Evolutionary conservation across 2,888 invertebrate genomes (phyloP), one percentile per base, ranked within the genome.

Genomic region (Caenorhabditis angaria): DNA sequence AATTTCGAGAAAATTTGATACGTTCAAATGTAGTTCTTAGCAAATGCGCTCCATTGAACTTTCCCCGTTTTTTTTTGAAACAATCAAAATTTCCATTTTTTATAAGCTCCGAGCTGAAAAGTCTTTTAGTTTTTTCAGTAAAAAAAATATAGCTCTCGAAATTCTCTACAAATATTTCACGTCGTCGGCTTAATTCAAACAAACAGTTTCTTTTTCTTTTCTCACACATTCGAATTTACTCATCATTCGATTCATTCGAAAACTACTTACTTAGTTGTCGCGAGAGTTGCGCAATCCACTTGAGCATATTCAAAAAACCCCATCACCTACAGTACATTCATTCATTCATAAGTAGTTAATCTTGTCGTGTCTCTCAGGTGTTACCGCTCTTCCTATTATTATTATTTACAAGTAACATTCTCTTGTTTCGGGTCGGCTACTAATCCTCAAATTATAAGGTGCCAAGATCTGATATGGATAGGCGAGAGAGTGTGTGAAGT

Each of bases 371-470:
- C 41, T 41, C 14, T 41, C 41, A 41, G 41, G 41, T 41, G 41
- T 41, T 41, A 41, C 41, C 41, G 41, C 41, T 41, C 18, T 12
- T 41, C 41, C 41, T 41, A 41, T 41, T 41, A 41, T 41, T 12
- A 12, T 41, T 41, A 41, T 6, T 41, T 18, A 10, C 14, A 41
- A n/a, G 57, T 12, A 32, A 8, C 10, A 32, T 68, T 61, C 57
- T 70, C 65, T 70, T 70, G 65, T 62, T 65, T 65, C 58, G 64
- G 51, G 59, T 28, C 65, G 70, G 70, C 70, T 41, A 14, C 8
- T 70, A 70, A 70, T 70, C 65, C 70, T 51, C 64, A 70, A 65
- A 70, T 66, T 70, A 70, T 66, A 66, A 70, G 70, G 70, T 66
- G 70, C 20, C 54, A 56, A 27, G 29, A 56, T 28, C 29, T 50